phyloP scores from a whole-genome alignment of 1,140 invertebrate species.

The Calycopis cecrops region DNA sequence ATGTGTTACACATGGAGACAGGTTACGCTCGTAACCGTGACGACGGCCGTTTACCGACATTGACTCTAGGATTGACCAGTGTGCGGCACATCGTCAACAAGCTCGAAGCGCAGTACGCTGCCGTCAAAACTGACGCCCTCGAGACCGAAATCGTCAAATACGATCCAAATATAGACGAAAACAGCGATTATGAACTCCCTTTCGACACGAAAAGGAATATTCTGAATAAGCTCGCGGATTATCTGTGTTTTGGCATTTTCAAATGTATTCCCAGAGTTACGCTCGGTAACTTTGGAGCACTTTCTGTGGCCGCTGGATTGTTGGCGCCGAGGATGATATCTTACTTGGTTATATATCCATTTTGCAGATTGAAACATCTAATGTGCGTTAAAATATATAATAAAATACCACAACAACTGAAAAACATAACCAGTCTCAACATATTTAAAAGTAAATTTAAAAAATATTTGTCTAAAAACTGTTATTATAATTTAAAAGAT shows the following conservation, averaged over 20 bases:
- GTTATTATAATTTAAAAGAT: no score
- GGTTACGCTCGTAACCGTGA: slow-evolving; percentile 52
- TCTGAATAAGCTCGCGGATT: slow-evolving; percentile 44
- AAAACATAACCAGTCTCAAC: no score
- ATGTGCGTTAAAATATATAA: no score
- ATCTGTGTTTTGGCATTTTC: slow-evolving; percentile 42
- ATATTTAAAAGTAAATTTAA: no score
- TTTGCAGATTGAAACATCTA: no score
- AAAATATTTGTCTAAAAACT: no score
- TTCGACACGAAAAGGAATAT: slow-evolving; percentile 55
- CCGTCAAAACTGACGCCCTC: slow-evolving; percentile 33
- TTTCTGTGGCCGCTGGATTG: slow-evolving; percentile 49
- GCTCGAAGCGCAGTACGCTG: slow-evolving; percentile 51
- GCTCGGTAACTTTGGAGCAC: slow-evolving; percentile 55
- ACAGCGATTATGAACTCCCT: slow-evolving; percentile 52
- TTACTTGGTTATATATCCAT: slow-evolving; percentile 46
- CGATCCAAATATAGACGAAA: slow-evolving; percentile 40
- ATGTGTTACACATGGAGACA: slow-evolving; percentile 54
- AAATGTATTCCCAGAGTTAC: slow-evolving; percentile 64
- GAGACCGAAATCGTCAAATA: slow-evolving; percentile 49
- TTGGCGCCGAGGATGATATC: slow-evolving; percentile 65
- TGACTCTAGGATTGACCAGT: slow-evolving; percentile 59
- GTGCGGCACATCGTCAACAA: slow-evolving; percentile 63
- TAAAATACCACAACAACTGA: no score
- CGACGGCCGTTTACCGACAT: slow-evolving; percentile 50